A percentile compares a stretch with the other conserved stretches of the same genome.
Conservation (phyloP, 2,113 vertebrate species). For the Taxidea taxus region DNA sequence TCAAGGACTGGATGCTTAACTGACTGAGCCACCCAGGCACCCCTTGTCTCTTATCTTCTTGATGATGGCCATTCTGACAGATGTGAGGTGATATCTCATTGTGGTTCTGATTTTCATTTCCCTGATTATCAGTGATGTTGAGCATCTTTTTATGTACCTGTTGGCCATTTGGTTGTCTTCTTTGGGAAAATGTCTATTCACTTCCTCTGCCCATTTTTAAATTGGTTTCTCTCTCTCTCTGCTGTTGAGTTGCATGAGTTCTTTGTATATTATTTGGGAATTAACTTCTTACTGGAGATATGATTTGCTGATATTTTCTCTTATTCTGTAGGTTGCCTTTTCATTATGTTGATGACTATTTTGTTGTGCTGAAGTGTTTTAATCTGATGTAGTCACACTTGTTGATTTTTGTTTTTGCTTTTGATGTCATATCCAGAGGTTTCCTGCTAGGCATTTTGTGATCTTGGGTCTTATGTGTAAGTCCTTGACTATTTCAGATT, state of each 20-base stretch:
- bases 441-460: background rate
- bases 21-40: too few species aligned
- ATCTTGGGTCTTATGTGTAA: background rate
- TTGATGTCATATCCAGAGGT: background rate
- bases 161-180: background rate
- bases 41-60: background rate
- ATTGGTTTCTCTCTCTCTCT: background rate
- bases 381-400: background rate
- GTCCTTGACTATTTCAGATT: background rate
- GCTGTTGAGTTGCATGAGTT: background rate
- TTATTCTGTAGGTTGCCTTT: background rate
- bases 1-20: too few species aligned
- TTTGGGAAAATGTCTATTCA: background rate
- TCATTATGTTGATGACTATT: background rate
- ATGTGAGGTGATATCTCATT: background rate
- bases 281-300: background rate
- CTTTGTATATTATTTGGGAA: background rate
- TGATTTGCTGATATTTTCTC: background rate
- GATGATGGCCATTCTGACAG: background rate
- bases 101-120: background rate
- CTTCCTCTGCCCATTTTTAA: background rate
- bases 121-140: background rate
- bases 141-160: background rate
- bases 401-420: background rate
- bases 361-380: background rate